Conservation (phyloP, 2,113 vertebrate genomes). For the Oncorhynchus tshawytscha region DNA sequence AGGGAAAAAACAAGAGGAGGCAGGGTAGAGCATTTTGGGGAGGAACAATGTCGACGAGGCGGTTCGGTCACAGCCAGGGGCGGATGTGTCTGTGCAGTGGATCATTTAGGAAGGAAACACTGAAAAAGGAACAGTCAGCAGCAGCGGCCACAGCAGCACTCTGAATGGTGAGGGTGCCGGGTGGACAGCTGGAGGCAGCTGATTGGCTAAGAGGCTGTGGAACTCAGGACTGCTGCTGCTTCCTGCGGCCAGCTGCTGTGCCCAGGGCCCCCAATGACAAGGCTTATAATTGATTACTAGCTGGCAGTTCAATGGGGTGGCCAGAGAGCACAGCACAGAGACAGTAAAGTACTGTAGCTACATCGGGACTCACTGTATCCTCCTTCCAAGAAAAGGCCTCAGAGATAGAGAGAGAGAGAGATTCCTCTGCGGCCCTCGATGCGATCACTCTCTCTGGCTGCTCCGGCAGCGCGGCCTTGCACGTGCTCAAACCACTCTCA, state of each 20-base stretch:
- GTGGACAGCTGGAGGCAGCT: constrained; percentile 83
- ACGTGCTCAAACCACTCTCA: constrained; percentile 1
- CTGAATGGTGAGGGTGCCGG: constrained; percentile 77
- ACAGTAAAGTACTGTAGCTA: constrained; percentile 58
- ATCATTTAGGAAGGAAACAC: constrained; percentile 75
- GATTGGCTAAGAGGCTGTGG: constrained; percentile 78
- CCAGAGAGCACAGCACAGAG: constrained; percentile 65
- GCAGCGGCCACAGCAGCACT: constrained; percentile 65
- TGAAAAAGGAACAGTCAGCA: constrained; percentile 71
- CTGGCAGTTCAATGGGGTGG: constrained; percentile 76
- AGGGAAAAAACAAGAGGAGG: neutral
- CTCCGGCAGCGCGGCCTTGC: neutral
- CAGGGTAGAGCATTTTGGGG: constrained; percentile 25
- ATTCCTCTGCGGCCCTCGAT: neutral
- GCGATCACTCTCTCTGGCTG: neutral
- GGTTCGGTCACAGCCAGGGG: constrained; percentile 54
- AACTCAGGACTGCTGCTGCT: constrained; percentile 75
- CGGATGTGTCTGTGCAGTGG: constrained; percentile 69
- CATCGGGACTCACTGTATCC: constrained; percentile 64
- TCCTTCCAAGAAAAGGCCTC: constrained; percentile 37
- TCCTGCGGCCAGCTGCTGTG: constrained; percentile 85
- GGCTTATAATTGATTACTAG: constrained; percentile 87
- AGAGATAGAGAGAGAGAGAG: constrained; percentile 31
- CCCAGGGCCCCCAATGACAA: constrained; percentile 82
- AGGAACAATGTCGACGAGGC: constrained; percentile 32